A percentile compares a stretch with the other conserved stretches of the same genome.
These are phyloP conservation scores for Corythoichthys intestinalis DNA, from an alignment of 2,113 vertebrate species.

Conservation along the genomic window DNA sequence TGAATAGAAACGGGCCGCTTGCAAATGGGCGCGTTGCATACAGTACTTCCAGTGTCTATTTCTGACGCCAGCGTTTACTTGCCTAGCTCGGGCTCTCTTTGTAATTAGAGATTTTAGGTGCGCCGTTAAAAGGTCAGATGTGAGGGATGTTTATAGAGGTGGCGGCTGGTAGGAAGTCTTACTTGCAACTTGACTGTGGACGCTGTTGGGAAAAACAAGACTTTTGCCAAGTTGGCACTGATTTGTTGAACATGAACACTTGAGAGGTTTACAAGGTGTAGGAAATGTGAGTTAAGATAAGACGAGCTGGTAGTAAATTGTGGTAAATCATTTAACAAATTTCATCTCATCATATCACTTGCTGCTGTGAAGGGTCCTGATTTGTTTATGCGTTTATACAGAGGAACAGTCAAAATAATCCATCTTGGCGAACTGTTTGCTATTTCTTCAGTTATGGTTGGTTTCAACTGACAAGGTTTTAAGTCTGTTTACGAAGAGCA, in stretches of 20 bases:
- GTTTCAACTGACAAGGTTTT: neutral
- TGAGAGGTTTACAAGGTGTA: conserved; percentile 35
- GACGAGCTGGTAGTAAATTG: neutral
- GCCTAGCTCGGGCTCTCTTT: conserved; percentile 59
- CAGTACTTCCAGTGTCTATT: conserved; percentile 67
- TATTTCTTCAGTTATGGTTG: neutral
- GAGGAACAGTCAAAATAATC: neutral
- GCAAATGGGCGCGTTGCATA: conserved; percentile 58
- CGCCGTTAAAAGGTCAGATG: conserved; percentile 65
- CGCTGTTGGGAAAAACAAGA: conserved; percentile 11
- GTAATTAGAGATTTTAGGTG: conserved; percentile 63
- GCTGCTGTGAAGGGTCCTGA: neutral
- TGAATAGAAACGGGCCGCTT: conserved; percentile 71
- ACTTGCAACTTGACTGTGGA: conserved; percentile 5
- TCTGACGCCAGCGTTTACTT: conserved; percentile 63
- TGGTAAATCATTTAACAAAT: neutral
- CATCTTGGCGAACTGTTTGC: neutral
- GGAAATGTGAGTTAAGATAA: conserved; percentile 6
- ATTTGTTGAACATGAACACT: conserved; percentile 43
- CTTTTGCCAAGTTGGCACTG: conserved; percentile 47
- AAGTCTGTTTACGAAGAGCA: neutral
- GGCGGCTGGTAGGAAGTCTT: conserved; percentile 56
- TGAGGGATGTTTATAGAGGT: conserved; percentile 60
- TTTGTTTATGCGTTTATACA: neutral
- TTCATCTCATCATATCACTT: neutral